phyloP scores from a whole-genome alignment of 2,113 vertebrate species.

The Caloenas nicobarica region DNA sequence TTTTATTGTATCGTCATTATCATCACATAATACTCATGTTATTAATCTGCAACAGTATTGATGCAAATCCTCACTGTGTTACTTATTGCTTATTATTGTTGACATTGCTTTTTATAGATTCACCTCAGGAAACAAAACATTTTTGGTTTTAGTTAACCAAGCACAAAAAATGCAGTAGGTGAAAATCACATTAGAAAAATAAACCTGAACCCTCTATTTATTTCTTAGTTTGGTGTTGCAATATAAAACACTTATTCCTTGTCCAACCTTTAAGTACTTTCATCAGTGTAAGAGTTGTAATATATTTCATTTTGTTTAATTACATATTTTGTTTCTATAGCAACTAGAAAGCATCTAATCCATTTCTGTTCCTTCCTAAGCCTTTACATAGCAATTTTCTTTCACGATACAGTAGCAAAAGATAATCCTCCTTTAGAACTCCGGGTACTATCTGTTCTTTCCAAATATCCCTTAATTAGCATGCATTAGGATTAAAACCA shows the following conservation, averaged over 20 bases:
- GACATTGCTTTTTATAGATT: not conserved
- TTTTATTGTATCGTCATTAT: not conserved
- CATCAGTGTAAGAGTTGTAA: conserved; percentile 28
- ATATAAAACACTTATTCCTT: conserved; percentile 18
- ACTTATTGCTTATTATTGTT: not conserved
- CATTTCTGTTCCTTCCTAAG: conserved; percentile 64
- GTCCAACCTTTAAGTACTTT: conserved; percentile 27
- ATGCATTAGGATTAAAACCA: conserved; percentile 70
- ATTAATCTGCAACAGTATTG: not conserved
- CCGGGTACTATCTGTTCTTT: conserved; percentile 34
- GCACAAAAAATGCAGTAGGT: not conserved
- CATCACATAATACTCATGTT: not conserved
- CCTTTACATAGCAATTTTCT: conserved; percentile 64
- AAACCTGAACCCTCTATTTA: not conserved
- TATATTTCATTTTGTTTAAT: conserved; percentile 69
- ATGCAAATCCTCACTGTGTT: not conserved
- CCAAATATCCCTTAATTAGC: conserved; percentile 71
- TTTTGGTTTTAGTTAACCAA: not conserved
- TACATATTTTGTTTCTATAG: conserved; percentile 73
- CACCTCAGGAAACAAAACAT: not conserved
- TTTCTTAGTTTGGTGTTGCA: conserved; percentile 12
- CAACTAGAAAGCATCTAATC: conserved; percentile 64
- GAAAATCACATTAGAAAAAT: not conserved
- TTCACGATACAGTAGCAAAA: conserved; percentile 62
- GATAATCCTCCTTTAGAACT: conserved; percentile 73